A percentile compares a stretch with the other conserved stretches of the same genome.
Conservation (phyloP, 2,113 vertebrate genomes). For the Marmota flaviventris region DNA sequence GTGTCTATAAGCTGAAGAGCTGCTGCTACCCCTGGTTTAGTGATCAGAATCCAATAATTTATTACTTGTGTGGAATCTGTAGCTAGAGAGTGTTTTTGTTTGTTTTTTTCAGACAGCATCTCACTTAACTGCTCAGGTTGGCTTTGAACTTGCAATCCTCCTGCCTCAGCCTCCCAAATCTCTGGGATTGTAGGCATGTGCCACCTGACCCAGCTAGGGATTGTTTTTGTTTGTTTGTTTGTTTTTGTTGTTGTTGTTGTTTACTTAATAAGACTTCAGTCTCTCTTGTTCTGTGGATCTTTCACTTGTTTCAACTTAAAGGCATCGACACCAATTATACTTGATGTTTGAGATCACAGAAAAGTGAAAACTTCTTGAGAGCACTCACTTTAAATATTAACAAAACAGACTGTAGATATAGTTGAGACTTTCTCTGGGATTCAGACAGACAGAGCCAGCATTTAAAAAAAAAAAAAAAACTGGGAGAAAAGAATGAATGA, state of each 20-base stretch:
- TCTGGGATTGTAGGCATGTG: no score
- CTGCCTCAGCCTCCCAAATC: no score
- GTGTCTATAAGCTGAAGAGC: neutral
- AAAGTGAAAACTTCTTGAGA: conserved; percentile 23
- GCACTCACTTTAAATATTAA: neutral
- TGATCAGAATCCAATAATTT: neutral
- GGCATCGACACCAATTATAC: neutral
- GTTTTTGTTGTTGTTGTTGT: neutral
- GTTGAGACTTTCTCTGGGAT: neutral
- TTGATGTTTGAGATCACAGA: neutral
- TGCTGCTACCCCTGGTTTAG: neutral
- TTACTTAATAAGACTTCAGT: neutral
- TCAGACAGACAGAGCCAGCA: neutral
- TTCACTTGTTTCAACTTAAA: neutral
- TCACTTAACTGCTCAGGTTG: no score
- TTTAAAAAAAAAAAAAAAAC: neutral
- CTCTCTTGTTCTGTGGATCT: neutral
- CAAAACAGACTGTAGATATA: neutral
- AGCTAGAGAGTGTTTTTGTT: neutral
- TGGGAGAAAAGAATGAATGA: neutral
- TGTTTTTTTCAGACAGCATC: no score
- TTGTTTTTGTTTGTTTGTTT: neutral
- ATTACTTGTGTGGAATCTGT: neutral
- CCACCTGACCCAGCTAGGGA: no score
- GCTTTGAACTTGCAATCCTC: no score